phyloP scores from a whole-genome alignment of 2,888 invertebrate species.

The Xestobium rufovillosum region DNA sequence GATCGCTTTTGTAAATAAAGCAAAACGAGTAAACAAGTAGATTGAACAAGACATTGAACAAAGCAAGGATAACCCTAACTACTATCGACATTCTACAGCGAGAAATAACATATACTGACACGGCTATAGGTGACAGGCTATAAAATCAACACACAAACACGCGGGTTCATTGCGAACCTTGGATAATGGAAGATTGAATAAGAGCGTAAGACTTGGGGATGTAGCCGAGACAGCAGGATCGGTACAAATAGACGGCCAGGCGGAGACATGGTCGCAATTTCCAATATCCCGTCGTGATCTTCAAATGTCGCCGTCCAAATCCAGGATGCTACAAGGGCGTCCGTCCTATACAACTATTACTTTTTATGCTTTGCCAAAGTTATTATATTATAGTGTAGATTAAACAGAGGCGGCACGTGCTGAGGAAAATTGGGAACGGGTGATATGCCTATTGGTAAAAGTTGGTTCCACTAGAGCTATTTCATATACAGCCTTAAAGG shows the following conservation, averaged over 20 bases:
- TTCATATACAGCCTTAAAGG: too few species aligned
- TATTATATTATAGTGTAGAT: too few species aligned
- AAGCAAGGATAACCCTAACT: slow-evolving; percentile 18
- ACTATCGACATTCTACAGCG: slow-evolving; percentile 17
- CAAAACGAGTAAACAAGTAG: too few species aligned
- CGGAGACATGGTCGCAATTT: slow-evolving; percentile 21
- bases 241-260: slow-evolving; percentile 32
- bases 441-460: too few species aligned
- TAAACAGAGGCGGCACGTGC: too few species aligned
- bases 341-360: too few species aligned
- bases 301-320: neutral
- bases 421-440: too few species aligned
- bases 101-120: slow-evolving; percentile 34
- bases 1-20: too few species aligned
- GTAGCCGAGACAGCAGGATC: slow-evolving; percentile 30
- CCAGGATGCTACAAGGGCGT: too few species aligned
- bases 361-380: too few species aligned
- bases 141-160: slow-evolving; percentile 35
- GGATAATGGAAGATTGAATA: slow-evolving; percentile 40
- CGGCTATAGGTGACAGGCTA: slow-evolving; percentile 37
- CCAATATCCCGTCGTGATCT: slow-evolving; percentile 16
- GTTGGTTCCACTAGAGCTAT: too few species aligned
- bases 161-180: slow-evolving; percentile 29
- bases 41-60: too few species aligned
- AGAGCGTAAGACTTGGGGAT: slow-evolving; percentile 33